Base-by-base conservation (phyloP, 2,113 vertebrate genomes). In the Theristicus caerulescens region DNA sequence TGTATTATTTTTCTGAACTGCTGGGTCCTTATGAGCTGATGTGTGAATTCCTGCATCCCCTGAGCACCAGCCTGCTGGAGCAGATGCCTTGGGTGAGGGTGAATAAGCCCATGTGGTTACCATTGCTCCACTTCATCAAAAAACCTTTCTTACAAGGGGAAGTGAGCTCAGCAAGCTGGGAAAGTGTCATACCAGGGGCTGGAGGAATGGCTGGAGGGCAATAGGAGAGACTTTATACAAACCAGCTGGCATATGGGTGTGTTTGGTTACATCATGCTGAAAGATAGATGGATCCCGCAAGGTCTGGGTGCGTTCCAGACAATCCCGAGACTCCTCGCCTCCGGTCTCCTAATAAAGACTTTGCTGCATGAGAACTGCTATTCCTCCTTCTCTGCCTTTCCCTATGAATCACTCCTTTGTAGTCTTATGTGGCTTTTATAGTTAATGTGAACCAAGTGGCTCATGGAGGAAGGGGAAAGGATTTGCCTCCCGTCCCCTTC, bases 391-490 rank as follows among this genome's bases (percentile, higher is more conserved):
- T 65, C 83, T 97, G 87, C 96, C 92, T 95, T 90, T 78, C 58
- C 89, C 47, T 19, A 24, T 97, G 97, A 98, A 94, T 98, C 94
- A 97, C 72, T 87, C 54, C 92, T 97, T 97, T 98, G 96, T 44
- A 76, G 65, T 62, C 73, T 58, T n/a, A 0, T 1, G 14, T 97
- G 96, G 90, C 78, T 88, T 93, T 95, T 92, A 42, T 46, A 74
- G 94, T 97, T 98, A 97, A 98, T 95, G 88, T 51, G 96, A 97
- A 97, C 96, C 96, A 97, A 98, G 96, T 88, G 97, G 98, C 96
- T 97, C 31, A 29, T 77, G 82, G 77, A 95, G 94, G 95, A 97
- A 98, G 94, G 97, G 31, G 64, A 74, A 67, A 71, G 57, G 58
- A 32, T 55, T 87, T 58, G 6, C 13, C 31, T 15, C 11, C 13